Evolutionary conservation across 2,113 vertebrate genomes (phyloP), one percentile per base, ranked within the genome.

Genomic region (Monarcha castaneiventris): DNA sequence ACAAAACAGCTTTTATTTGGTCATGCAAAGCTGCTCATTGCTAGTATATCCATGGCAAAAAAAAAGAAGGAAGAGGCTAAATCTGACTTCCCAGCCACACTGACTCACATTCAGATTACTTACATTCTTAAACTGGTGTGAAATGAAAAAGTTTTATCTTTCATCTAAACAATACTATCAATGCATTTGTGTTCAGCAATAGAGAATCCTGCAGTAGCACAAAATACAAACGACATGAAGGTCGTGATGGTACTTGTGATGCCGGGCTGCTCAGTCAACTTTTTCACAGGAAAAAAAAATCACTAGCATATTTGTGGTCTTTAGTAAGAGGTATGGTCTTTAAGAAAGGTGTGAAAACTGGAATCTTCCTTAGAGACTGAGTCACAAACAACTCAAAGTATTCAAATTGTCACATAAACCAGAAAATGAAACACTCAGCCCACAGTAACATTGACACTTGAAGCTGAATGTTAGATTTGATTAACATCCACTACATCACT

Each of bases 391-490:
- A 69, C 20, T 61, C 32, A 54, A 15, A 73, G 7, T 49, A 83
- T 66, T 91, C 25, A 62, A 75, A 63, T 39, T 76, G 41, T 75
- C 39, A 67, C 63, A 83, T 54, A 94, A 91, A 87, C 37, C 54
- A 83, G 74, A 79, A 80, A 90, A 94, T 35, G 8, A 87, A 75
- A 68, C 39, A 67, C 59, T 76, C 75, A 87, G 37, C 7, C 33
- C 84, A 59, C 0, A 1, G 46, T 30, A 73, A 76, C 23, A 20
- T 62, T 85, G 63, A 62, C 85, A 93, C 71, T 88, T 91, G 69
- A 94, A 96, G 58, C 46, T 80, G 51, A 87, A 48, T 58, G 54
- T 20, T 85, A 54, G 74, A 91, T 96, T 95, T 84, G 55, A 89
- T 96, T 93, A 93, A 87, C 82, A 54, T 82, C 71, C n/a, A n/a